Conservation (phyloP, 2,888 invertebrate species). For the Coenonympha arcania region DNA sequence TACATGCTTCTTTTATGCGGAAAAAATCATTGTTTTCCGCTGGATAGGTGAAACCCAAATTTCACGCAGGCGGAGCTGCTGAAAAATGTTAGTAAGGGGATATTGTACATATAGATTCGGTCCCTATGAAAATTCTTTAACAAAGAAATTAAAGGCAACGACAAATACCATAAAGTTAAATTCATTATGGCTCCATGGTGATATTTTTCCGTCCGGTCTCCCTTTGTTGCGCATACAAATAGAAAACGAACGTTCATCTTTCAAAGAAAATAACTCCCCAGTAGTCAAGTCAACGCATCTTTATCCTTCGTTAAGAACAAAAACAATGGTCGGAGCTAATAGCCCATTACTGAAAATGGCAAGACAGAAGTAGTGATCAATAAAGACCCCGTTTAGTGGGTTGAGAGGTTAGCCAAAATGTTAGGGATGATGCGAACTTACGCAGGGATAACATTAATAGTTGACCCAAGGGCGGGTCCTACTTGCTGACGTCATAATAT, state of each 20-base stretch:
- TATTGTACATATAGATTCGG: no score
- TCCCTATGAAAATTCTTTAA: no score
- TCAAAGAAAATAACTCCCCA: conserved; percentile 1
- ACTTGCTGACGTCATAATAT: background rate
- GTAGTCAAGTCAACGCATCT: conserved; percentile 33
- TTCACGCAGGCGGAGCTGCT: no score
- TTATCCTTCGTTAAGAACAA: conserved; percentile 48
- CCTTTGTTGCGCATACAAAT: background rate
- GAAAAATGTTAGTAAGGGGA: background rate
- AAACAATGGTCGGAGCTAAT: conserved; percentile 47
- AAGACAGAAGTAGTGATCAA: conserved; percentile 65
- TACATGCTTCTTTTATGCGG: no score
- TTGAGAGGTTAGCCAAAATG: conserved; percentile 43
- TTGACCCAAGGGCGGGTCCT: conserved; percentile 25
- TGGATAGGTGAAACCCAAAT: no score
- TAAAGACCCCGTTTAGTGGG: conserved; percentile 45
- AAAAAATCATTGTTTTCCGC: no score
- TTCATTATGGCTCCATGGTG: no score
- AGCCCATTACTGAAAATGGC: conserved; percentile 65
- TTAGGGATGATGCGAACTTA: conserved; percentile 41
- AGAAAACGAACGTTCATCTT: background rate
- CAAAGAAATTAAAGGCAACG: no score
- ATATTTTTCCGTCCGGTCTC: background rate
- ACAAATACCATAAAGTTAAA: no score
- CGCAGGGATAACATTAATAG: conserved; percentile 54